phyloP scores from a whole-genome alignment of 2,888 invertebrate genomes.

The Melanargia galathea region DNA sequence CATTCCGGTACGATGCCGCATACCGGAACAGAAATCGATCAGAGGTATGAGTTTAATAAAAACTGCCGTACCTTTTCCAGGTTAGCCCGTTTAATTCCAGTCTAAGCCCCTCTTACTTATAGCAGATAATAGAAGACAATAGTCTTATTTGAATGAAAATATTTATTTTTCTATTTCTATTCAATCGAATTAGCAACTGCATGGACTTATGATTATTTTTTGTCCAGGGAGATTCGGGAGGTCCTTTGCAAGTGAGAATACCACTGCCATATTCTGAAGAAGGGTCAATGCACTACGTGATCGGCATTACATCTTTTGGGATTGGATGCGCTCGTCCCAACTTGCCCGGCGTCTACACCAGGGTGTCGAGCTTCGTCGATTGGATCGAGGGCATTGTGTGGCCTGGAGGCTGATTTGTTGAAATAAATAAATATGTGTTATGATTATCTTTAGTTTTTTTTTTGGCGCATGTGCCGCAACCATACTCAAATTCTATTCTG shows the following conservation, averaged over 20 bases:
- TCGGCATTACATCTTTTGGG: constrained; percentile 68
- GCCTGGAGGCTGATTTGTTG: constrained; percentile 19
- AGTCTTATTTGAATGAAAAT: too few relatives aligned
- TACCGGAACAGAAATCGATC: too few relatives aligned
- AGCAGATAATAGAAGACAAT: too few relatives aligned
- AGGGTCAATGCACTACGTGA: constrained; percentile 55
- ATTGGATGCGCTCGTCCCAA: constrained; percentile 53
- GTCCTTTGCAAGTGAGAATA: constrained; percentile 81
- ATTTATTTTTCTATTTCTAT: too few relatives aligned
- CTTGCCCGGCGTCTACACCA: constrained; percentile 47
- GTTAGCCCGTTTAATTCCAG: too few relatives aligned
- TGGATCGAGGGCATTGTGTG: constrained; percentile 48
- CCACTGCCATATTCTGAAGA: constrained; percentile 42
- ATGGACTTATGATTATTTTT: background rate
- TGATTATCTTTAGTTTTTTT: background rate
- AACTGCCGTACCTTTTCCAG: too few relatives aligned
- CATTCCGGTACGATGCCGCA: too few relatives aligned
- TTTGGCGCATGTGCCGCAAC: too few relatives aligned
- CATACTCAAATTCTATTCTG: too few relatives aligned
- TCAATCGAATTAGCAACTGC: background rate
- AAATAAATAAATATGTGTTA: background rate
- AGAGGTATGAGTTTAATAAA: too few relatives aligned
- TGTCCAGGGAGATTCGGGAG: constrained; percentile 87
- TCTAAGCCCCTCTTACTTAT: too few relatives aligned
- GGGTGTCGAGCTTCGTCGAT: constrained; percentile 43